phyloP scores from a whole-genome alignment of 2,888 invertebrate genomes.

The Limenitis arthemis region DNA sequence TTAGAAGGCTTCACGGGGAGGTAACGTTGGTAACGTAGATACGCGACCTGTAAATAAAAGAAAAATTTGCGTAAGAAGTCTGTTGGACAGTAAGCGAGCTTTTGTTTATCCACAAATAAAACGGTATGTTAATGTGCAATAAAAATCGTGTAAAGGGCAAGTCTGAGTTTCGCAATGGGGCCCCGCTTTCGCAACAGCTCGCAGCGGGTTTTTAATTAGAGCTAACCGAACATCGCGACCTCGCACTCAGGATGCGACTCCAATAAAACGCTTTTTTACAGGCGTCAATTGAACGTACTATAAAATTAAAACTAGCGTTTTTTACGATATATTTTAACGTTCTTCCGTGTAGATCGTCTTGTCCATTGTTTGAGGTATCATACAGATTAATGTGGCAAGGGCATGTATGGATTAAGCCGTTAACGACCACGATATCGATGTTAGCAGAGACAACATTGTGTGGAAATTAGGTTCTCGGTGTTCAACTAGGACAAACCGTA shows the following conservation, averaged over 20 bases:
- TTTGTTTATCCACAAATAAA: constrained; percentile 18
- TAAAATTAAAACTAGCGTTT: constrained; percentile 67
- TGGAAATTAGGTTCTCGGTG: constrained; percentile 45
- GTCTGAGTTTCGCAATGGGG: constrained; percentile 42
- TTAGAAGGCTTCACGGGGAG: constrained; percentile 59
- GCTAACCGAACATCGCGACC: constrained; percentile 58
- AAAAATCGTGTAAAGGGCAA: constrained; percentile 41
- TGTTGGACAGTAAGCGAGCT: constrained; percentile 3
- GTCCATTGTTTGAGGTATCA: constrained; percentile 48
- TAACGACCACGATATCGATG: constrained; percentile 43
- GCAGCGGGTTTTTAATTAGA: constrained; percentile 63
- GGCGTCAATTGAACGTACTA: constrained; percentile 65
- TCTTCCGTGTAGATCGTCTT: constrained; percentile 56
- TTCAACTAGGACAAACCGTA: constrained; percentile 47
- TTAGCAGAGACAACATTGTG: constrained; percentile 45
- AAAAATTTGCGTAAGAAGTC: constrained; percentile 21
- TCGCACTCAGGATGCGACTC: constrained; percentile 64
- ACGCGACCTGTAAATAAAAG: constrained; percentile 43
- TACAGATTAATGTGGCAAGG: constrained; percentile 50
- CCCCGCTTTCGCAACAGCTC: constrained; percentile 54
- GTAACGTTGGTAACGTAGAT: constrained; percentile 40
- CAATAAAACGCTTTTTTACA: constrained; percentile 69
- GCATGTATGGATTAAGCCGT: constrained; percentile 54
- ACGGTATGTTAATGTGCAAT: constrained; percentile 19
- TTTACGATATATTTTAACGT: constrained; percentile 62